A percentile compares a stretch with the other conserved stretches of the same genome.
These are phyloP conservation scores for Manis javanica DNA, from an alignment of 2,797 vertebrate species.

Conservation along the genomic window DNA sequence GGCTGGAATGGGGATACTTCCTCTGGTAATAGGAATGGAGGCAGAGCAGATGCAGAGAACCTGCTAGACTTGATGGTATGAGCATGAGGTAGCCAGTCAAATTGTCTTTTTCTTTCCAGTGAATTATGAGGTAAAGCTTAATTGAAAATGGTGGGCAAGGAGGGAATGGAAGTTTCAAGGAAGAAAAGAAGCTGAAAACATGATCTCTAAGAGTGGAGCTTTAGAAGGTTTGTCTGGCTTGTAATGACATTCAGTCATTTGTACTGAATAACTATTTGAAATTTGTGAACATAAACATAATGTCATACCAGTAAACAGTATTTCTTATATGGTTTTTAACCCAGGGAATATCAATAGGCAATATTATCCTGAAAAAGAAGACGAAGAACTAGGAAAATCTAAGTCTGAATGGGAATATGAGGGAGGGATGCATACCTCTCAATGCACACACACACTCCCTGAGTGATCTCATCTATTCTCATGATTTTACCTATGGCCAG, in stretches of 20 bases:
- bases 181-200: background rate
- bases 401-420: background rate
- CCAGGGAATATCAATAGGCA: background rate
- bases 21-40: background rate
- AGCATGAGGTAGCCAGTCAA: background rate
- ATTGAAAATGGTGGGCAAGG: background rate
- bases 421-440: background rate
- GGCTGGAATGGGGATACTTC: background rate
- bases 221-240: background rate
- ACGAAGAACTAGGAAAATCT: slow-evolving; percentile 10
- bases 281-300: background rate
- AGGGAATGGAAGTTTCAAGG: background rate
- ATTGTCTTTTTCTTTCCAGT: background rate
- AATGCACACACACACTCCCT: background rate
- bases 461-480: background rate
- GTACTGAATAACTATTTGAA: slow-evolving; percentile 15
- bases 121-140: background rate
- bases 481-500: background rate
- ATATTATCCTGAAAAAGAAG: slow-evolving; percentile 34
- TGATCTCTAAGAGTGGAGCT: background rate
- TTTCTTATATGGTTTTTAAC: slow-evolving; percentile 1
- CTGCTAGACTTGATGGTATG: background rate
- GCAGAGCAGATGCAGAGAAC: background rate
- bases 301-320: background rate
- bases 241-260: background rate